A percentile compares a stretch with the other conserved stretches of the same genome.
These are phyloP conservation scores for Gymnocheta viridis DNA, from an alignment of 2,888 invertebrate genomes.

Conservation along the genomic window DNA sequence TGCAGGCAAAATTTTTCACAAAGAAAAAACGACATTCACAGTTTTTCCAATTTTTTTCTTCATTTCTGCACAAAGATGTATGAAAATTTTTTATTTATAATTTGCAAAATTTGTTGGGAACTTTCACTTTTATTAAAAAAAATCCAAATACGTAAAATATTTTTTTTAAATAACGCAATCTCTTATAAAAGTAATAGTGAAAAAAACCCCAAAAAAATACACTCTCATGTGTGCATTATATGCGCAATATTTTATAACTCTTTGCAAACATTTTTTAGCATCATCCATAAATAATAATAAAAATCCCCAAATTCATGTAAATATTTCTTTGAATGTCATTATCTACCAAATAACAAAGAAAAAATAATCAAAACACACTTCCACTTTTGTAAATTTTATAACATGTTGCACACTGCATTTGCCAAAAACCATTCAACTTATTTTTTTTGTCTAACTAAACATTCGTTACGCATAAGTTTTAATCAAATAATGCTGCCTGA, in stretches of 20 bases:
- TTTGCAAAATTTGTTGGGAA: conserved; percentile 37
- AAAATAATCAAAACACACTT: neutral
- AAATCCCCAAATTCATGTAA: conserved; percentile 45
- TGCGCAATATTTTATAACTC: conserved; percentile 46
- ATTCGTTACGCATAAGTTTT: conserved; percentile 42
- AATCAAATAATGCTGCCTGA: conserved; percentile 15
- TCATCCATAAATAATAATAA: conserved; percentile 51
- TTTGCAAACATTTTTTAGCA: conserved; percentile 42
- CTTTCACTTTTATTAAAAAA: conserved; percentile 67
- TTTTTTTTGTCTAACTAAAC: neutral
- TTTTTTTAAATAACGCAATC: conserved; percentile 61
- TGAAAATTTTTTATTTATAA: conserved; percentile 37
- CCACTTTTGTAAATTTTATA: conserved; percentile 1
- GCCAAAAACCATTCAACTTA: neutral
- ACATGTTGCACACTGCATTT: conserved; percentile 17
- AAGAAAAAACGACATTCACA: neutral
- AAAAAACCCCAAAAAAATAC: conserved; percentile 8
- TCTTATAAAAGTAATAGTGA: conserved; percentile 35
- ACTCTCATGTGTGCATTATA: conserved; percentile 33
- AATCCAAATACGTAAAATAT: conserved; percentile 4
- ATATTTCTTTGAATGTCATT: conserved; percentile 52
- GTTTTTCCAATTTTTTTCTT: neutral
- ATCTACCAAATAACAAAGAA: conserved; percentile 5
- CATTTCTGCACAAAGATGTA: neutral
- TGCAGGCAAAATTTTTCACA: conserved; percentile 5